A percentile compares a stretch with the other conserved stretches of the same genome.
Evolutionary conservation across 2,888 invertebrate genomes (phyloP).

Genomic region (Drosophila eohydei): DNA sequence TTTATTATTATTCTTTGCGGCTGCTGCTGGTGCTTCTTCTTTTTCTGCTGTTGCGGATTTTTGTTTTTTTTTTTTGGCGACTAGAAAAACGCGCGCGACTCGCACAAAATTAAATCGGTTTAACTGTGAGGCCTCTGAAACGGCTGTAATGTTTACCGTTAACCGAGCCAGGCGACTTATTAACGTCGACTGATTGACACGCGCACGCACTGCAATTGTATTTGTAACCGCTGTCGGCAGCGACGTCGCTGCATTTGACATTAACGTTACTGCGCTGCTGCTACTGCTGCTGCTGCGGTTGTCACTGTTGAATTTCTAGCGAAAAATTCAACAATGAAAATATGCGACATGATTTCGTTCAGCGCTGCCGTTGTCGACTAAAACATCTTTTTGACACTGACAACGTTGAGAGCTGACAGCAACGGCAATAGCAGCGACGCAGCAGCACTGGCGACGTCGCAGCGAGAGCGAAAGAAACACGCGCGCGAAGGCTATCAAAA

Average conservation of each 20-base stretch:
- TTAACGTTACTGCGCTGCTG: constrained; percentile 46
- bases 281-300: constrained; percentile 19
- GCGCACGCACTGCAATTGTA: constrained; percentile 56
- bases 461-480: constrained; percentile 49
- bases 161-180: constrained; percentile 51
- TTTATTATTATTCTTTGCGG: constrained; percentile 60
- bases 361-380: constrained; percentile 85
- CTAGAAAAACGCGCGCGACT: constrained; percentile 50
- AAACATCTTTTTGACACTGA: constrained; percentile 85
- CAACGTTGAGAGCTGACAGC: constrained; percentile 83
- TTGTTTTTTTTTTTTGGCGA: constrained; percentile 29
- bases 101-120: constrained; percentile 19
- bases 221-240: constrained; percentile 52
- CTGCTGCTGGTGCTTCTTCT: constrained; percentile 9
- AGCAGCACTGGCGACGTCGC: constrained; percentile 26
- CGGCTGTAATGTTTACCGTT: constrained; percentile 36
- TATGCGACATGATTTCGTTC: constrained; percentile 84
- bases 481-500: constrained; percentile 61
- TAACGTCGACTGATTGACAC: constrained; percentile 60
- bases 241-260: constrained; percentile 46
- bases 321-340: constrained; percentile 66
- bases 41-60: constrained; percentile 14
- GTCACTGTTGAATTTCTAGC: constrained; percentile 63
- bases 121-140: constrained; percentile 19
- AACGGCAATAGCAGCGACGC: constrained; percentile 41